Conservation (phyloP, 1,140 invertebrate genomes). For the Spodoptera litura region DNA sequence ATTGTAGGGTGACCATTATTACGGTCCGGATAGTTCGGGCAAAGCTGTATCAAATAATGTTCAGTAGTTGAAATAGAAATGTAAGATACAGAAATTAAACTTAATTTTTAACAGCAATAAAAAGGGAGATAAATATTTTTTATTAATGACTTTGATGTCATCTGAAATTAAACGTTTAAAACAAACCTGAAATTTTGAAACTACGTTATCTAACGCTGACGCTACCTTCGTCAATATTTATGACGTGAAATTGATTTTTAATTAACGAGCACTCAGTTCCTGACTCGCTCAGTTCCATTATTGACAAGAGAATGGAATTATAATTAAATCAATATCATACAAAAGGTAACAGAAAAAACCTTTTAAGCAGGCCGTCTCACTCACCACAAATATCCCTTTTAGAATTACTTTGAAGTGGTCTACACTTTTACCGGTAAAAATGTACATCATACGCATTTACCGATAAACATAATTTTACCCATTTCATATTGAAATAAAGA, state of each 20-base stretch:
- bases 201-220: too few species aligned
- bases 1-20: constrained; percentile 33
- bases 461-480: constrained; percentile 23
- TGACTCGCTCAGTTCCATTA: neutral
- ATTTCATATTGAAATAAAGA: constrained; percentile 20
- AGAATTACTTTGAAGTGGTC: neutral
- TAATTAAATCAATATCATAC: constrained; percentile 24
- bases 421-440: constrained; percentile 3
- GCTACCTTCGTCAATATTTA: neutral
- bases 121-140: neutral
- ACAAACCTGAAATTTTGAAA: too few species aligned
- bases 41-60: constrained; percentile 9
- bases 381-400: neutral
- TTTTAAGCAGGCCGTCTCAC: constrained; percentile 10
- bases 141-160: neutral
- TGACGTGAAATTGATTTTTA: constrained; percentile 4
- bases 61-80: neutral
- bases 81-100: neutral
- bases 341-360: constrained; percentile 18
- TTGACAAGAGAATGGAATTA: neutral
- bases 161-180: too few species aligned
- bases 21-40: neutral
- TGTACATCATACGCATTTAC: neutral
- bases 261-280: neutral
- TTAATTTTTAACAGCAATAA: neutral